Conservation (phyloP, 35 echinoderm and acorn worm species). For the Stichopus chloronotus region DNA sequence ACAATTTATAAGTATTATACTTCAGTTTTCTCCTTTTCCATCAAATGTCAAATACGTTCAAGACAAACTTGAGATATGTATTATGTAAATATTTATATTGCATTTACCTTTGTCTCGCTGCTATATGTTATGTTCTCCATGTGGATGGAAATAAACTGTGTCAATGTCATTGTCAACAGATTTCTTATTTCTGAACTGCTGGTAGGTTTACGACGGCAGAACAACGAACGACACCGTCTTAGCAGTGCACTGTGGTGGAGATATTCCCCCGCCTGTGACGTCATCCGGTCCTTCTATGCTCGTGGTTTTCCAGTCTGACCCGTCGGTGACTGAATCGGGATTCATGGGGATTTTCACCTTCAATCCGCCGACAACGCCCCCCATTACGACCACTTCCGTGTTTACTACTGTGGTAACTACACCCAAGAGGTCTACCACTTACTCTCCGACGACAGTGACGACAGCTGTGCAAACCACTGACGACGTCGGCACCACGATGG, state of each 20-base stretch:
- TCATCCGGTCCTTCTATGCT: not conserved
- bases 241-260: constrained; percentile 6
- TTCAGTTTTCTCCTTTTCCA: too few species aligned
- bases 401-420: not conserved
- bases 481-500: too few species aligned
- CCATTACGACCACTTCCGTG: not conserved
- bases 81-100: too few species aligned
- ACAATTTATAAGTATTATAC: too few species aligned
- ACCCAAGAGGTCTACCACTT: not conserved
- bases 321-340: constrained; percentile 2
- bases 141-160: too few species aligned
- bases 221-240: not conserved
- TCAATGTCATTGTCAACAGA: too few species aligned
- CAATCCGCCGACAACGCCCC: not conserved
- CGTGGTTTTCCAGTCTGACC: constrained; percentile 32
- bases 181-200: too few species aligned
- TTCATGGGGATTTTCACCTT: constrained; percentile 14
- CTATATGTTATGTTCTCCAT: too few species aligned
- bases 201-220: not conserved
- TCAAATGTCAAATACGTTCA: too few species aligned
- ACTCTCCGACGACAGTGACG: not conserved
- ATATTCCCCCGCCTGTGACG: not conserved
- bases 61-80: too few species aligned
- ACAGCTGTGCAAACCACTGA: not conserved
- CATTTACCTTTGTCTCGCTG: too few species aligned